These are phyloP conservation scores for Apolygus lucorum DNA, from an alignment of 1,140 invertebrate species.

Conservation along the genomic window DNA sequence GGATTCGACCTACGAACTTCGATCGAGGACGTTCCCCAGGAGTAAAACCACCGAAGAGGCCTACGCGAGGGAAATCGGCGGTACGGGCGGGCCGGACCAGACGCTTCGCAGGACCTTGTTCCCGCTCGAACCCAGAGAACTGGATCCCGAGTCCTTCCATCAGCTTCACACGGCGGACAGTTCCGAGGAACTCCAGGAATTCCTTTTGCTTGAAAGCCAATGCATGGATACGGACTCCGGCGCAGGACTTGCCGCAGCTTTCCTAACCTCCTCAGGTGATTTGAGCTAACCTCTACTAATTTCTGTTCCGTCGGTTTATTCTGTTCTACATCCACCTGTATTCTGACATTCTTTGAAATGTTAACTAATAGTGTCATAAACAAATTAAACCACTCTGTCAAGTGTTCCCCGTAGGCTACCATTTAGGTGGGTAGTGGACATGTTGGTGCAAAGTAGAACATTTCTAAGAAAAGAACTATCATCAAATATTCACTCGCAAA, in stretches of 20 bases:
- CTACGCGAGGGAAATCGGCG: not conserved
- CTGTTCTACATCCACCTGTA: not conserved
- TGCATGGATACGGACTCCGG: conserved; percentile 47
- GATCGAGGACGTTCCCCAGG: conserved; percentile 33
- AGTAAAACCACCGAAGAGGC: conserved; percentile 35
- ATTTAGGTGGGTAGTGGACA: no score
- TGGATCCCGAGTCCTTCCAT: conserved; percentile 48
- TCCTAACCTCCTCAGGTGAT: conserved; percentile 31
- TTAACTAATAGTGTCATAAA: no score
- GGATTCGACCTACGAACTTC: not conserved
- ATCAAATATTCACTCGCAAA: no score
- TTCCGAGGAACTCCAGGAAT: conserved; percentile 56
- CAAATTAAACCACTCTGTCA: no score
- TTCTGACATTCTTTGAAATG: no score
- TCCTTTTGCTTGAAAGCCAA: conserved; percentile 53
- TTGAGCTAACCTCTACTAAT: not conserved
- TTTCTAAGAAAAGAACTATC: no score
- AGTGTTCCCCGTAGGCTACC: no score
- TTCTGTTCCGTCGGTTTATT: not conserved
- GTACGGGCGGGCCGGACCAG: conserved; percentile 11
- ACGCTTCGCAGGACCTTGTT: conserved; percentile 37
- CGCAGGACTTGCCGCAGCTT: conserved; percentile 43
- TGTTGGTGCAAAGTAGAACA: no score
- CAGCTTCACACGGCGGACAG: conserved; percentile 52
- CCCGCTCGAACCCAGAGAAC: conserved; percentile 49